These are phyloP conservation scores for Xiphophorus hellerii DNA, from an alignment of 2,113 vertebrate species.

Conservation along the genomic window DNA sequence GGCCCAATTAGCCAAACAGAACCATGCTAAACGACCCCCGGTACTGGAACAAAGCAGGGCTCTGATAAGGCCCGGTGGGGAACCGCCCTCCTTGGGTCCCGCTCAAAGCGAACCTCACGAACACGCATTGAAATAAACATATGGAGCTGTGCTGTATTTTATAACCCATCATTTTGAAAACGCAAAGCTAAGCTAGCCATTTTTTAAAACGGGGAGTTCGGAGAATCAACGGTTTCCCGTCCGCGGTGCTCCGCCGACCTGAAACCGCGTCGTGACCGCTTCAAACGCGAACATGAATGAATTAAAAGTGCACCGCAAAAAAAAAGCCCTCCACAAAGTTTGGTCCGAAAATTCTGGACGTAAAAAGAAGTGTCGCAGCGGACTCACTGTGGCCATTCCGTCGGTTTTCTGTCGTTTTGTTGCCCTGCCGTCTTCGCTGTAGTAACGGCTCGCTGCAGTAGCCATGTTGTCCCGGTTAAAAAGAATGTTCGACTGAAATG, in stretches of 20 bases:
- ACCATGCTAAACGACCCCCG: slow-evolving; percentile 25
- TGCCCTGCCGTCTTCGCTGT: slow-evolving; percentile 89
- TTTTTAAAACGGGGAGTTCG: background rate
- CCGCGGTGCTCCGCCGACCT: no score
- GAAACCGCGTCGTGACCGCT: background rate
- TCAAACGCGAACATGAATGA: slow-evolving; percentile 17
- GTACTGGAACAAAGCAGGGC: slow-evolving; percentile 65
- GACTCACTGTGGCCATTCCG: slow-evolving; percentile 82
- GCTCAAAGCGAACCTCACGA: rapidly evolving
- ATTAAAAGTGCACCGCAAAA: background rate
- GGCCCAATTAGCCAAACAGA: background rate
- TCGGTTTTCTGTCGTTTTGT: slow-evolving; percentile 90
- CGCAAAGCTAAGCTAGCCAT: background rate
- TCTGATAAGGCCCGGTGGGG: slow-evolving; percentile 40
- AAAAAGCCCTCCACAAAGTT: no score
- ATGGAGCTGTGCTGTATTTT: background rate
- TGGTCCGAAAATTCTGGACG: background rate
- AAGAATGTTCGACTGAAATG: slow-evolving; percentile 67
- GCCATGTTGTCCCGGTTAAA: slow-evolving; percentile 83
- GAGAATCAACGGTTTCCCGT: background rate
- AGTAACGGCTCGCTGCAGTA: slow-evolving; percentile 84
- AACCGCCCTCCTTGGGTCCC: slow-evolving; percentile 2
- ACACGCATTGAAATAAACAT: rapidly evolving
- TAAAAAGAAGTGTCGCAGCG: background rate
- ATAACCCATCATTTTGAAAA: background rate